Base-by-base conservation (phyloP, 1,140 invertebrate genomes). In the Hypothenemus hampei region DNA sequence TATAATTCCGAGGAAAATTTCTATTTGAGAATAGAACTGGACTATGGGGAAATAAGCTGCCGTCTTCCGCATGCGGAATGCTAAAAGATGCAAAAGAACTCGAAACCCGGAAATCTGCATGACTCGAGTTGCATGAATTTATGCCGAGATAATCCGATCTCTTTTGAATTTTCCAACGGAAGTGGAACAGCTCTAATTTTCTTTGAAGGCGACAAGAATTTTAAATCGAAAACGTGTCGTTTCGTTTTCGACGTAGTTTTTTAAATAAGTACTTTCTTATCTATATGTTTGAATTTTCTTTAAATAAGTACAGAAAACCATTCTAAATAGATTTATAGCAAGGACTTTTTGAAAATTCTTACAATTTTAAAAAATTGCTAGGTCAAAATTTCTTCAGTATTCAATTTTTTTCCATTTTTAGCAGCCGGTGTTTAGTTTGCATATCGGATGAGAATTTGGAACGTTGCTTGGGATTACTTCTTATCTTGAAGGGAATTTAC, bases 81-180 rank as follows among this genome's bases (percentile, higher is more conserved):
- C 62, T 68, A 61, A 63, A 68, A 65, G 62, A 67, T 67, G 65
- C 64, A 67, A 64, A 66, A 54, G 64, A 65, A 63, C 62, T n/a
- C n/a, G n/a, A 59, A 53, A 55, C 50, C 61, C 63, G 48, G 56
- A 64, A 67, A 65, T 65, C 64, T 64, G 60, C 64, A 63, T 67
- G 57, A 60, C 64, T 65, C 65, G 62, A 51, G 64, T 65, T 68
- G 66, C 64, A 68, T 67, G 65, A 68, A 66, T 68, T 67, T 65
- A 51, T 58, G 45, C 29, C 20, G 11, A 20, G 29, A 53, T 53
- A 44, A 43, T 53, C 50, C 40, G 39, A 53, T 53, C 50, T 44
- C 29, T 35, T 53, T 53, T 53, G 31, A 31, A 53, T 53, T 53
- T 44, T 44, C 23, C 36, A 23, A 49, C 33, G 22, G 24, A 49